phyloP scores from a whole-genome alignment of 2,888 invertebrate species.

The Drosophila pseudotakahashii region DNA sequence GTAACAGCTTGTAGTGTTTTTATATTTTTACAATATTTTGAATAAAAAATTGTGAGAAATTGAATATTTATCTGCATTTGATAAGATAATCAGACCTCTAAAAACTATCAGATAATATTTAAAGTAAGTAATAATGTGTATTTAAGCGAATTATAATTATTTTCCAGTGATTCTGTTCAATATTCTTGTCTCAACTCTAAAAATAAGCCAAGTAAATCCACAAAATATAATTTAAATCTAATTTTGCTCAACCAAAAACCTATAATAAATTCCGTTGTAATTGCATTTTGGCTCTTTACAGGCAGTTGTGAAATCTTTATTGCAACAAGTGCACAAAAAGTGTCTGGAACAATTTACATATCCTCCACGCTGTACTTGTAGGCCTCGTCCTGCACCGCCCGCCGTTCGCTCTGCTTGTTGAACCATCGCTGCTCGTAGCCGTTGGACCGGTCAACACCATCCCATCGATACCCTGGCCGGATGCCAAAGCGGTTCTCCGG shows the following conservation, averaged over 20 bases:
- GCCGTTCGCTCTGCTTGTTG: conserved; percentile 89
- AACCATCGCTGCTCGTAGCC: conserved; percentile 97
- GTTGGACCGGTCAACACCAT: conserved; percentile 98
- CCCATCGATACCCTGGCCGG: conserved; percentile 98
- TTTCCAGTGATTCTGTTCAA: no score
- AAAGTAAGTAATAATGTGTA: no score
- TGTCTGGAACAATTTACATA: conserved; percentile 87
- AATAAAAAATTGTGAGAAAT: no score
- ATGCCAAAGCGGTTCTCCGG: conserved; percentile 97
- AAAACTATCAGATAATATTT: no score
- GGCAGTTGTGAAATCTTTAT: conserved; percentile 22
- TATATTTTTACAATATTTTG: no score
- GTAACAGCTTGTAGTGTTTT: no score
- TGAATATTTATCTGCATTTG: no score
- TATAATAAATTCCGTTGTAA: background rate
- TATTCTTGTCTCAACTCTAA: no score
- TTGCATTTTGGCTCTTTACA: background rate
- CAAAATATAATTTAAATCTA: no score
- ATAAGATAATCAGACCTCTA: no score
- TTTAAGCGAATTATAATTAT: no score
- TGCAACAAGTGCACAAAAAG: conserved; percentile 6
- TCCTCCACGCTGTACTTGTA: conserved; percentile 98
- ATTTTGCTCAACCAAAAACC: background rate
- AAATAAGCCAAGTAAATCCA: no score
- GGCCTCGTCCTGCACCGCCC: conserved; percentile 92